These are phyloP conservation scores for Hydractinia echinata DNA, from an alignment of 30 jellyfish, hydroid and myxozoan genomes.

Conservation along the genomic window DNA sequence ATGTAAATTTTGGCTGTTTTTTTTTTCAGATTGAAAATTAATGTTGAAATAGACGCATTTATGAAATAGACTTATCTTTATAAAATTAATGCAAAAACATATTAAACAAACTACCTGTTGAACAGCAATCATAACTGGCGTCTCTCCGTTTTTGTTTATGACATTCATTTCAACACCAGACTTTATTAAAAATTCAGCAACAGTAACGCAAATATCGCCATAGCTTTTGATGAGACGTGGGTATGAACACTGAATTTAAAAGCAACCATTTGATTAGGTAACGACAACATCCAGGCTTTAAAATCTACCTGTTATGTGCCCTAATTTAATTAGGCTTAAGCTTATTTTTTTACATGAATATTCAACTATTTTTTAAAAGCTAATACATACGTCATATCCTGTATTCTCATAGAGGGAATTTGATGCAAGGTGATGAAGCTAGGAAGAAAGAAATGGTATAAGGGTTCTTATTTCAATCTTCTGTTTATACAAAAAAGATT, in stretches of 20 bases:
- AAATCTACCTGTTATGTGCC: no score
- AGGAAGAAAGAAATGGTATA: neutral
- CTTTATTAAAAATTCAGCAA: constrained; percentile 29
- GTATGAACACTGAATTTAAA: no score
- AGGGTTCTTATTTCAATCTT: no score
- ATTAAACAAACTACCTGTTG: constrained; percentile 6
- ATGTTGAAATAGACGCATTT: neutral
- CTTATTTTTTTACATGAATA: no score
- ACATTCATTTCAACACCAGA: constrained; percentile 56
- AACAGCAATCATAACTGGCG: constrained; percentile 38
- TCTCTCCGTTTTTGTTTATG: constrained; percentile 20
- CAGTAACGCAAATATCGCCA: constrained; percentile 33
- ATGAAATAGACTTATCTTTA: neutral
- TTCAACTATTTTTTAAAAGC: neutral
- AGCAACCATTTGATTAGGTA: no score
- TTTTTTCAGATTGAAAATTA: neutral
- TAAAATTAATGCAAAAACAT: neutral
- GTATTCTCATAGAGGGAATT: constrained; percentile 33
- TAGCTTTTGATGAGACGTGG: neutral
- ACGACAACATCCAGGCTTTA: no score
- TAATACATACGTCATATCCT: neutral
- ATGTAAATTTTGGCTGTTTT: no score
- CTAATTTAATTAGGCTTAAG: no score
- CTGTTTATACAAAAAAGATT: no score
- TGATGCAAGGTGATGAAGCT: constrained; percentile 67